Evolutionary conservation across 2,113 vertebrate species (phyloP).

Genomic region (Oophaga pumilio): DNA sequence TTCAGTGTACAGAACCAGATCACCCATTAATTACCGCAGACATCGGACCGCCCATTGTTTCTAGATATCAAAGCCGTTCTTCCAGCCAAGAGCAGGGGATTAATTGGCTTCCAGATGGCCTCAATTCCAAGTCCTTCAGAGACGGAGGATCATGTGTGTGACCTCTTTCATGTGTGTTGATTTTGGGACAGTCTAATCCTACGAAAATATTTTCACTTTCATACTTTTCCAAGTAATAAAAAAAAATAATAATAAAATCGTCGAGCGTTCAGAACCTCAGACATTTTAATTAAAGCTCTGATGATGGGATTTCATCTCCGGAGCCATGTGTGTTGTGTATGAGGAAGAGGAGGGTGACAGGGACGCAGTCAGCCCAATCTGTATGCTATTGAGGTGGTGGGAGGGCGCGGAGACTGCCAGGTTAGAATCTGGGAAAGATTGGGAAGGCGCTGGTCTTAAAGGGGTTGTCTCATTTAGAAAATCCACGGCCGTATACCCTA

Average conservation of each 20-base stretch:
- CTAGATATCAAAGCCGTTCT: slow-evolving; percentile 32
- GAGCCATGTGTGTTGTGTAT: slow-evolving; percentile 66
- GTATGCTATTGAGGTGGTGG: slow-evolving; percentile 64
- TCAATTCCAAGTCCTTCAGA: slow-evolving; percentile 35
- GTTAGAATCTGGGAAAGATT: not conserved
- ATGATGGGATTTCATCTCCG: slow-evolving; percentile 45
- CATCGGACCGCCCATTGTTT: slow-evolving; percentile 24
- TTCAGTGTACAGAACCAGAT: not conserved
- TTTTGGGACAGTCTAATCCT: slow-evolving; percentile 21
- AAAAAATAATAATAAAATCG: not conserved
- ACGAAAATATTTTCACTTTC: slow-evolving; percentile 53
- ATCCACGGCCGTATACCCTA: not conserved
- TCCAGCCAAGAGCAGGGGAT: slow-evolving; percentile 8
- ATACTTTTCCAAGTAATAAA: slow-evolving; percentile 49
- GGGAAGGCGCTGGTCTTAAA: not conserved
- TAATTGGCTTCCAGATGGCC: slow-evolving; percentile 49
- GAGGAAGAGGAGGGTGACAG: slow-evolving; percentile 61
- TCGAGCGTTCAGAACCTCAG: not conserved
- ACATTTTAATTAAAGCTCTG: slow-evolving; percentile 45
- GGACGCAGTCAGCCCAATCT: slow-evolving; percentile 61
- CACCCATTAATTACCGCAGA: not conserved
- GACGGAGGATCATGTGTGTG: slow-evolving; percentile 12
- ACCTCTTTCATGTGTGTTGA: slow-evolving; percentile 42
- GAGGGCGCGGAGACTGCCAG: slow-evolving; percentile 25
- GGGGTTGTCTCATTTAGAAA: not conserved